A percentile compares a stretch with the other conserved stretches of the same genome.
These are phyloP conservation scores for Anthophora plumipes DNA, from an alignment of 2,888 invertebrate genomes.

Conservation along the genomic window DNA sequence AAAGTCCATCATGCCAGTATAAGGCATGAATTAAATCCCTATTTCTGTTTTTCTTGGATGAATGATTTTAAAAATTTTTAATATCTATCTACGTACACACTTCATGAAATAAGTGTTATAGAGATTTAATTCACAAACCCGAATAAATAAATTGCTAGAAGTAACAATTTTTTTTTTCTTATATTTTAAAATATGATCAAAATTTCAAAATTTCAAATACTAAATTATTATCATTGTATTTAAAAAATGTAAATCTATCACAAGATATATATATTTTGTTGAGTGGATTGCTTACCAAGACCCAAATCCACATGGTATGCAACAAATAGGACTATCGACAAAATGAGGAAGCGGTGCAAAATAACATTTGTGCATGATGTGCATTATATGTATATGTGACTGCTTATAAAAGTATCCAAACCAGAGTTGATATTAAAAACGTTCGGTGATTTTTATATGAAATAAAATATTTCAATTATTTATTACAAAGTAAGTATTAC, in stretches of 20 bases:
- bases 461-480: neutral
- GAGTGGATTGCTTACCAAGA: constrained; percentile 84
- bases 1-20: constrained; percentile 76
- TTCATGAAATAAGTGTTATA: constrained; percentile 29
- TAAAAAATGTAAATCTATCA: constrained; percentile 68
- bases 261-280: constrained; percentile 76
- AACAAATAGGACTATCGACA: constrained; percentile 85
- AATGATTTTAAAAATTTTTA: neutral
- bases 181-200: constrained; percentile 50
- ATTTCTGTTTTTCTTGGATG: constrained; percentile 39
- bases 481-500: constrained; percentile 14
- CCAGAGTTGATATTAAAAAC: constrained; percentile 62
- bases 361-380: constrained; percentile 82
- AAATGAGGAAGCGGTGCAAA: constrained; percentile 84
- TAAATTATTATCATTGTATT: constrained; percentile 59
- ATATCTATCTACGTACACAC: neutral
- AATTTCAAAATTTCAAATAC: constrained; percentile 50
- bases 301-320: constrained; percentile 85
- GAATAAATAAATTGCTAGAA: constrained; percentile 44
- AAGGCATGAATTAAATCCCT: constrained; percentile 76
- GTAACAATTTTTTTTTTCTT: constrained; percentile 35
- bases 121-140: constrained; percentile 70
- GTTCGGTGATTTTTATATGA: neutral
- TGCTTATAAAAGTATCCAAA: constrained; percentile 72
- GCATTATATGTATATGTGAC: constrained; percentile 75